Evolutionary conservation across 2,113 vertebrate species (phyloP), one percentile per base, ranked within the genome.

Genomic region (Boulengeromyrus knoepffleri): DNA sequence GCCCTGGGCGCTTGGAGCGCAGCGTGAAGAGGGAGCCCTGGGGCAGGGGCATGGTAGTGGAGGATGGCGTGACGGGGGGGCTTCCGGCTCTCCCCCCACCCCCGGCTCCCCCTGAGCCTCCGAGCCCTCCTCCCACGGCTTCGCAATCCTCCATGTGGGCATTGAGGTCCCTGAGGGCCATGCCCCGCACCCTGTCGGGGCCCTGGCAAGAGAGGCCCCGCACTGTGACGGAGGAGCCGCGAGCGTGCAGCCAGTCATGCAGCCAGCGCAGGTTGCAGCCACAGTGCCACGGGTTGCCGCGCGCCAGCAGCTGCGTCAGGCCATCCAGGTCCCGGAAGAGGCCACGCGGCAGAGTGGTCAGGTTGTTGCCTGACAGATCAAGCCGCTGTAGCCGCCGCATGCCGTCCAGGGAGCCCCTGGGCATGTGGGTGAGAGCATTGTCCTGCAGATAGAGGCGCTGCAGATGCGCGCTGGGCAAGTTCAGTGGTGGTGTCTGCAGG

Each of bases 201-300:
- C 96, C 97, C 90, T 98, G 97, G 92, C 98, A 99, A 93, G 97
- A 96, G 88, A 99, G 92, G 8, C 98, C 97, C 10, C 97, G 95
- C n/a, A 99, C 98, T 2, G 97, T 98, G 24, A 99, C 96, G 0
- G 93, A 95, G 0, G 97, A 93, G 0, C 97, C 97, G 0, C 97
- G 93, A 0, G 96, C 93, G 19, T 96, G 96, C 83, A 98, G 94
- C 98, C 98, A 99, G 91, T 97, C 97, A 12, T 98, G 92, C 70
- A 99, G 94, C 98, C 98, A 99, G 47, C 97, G 96, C 92, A 99
- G 94, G 95, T 96, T 97, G 1, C 98, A 99, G 62, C 97, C 97
- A 1, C 98, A 99, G 92, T 97, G 97, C 98, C 98, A 99, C 0
- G 98, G 98, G 92, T 99, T 99, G 91, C 98, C 98, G 0, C 97